phyloP scores from a whole-genome alignment of 2,797 vertebrate genomes.

The Epinephelus coioides region DNA sequence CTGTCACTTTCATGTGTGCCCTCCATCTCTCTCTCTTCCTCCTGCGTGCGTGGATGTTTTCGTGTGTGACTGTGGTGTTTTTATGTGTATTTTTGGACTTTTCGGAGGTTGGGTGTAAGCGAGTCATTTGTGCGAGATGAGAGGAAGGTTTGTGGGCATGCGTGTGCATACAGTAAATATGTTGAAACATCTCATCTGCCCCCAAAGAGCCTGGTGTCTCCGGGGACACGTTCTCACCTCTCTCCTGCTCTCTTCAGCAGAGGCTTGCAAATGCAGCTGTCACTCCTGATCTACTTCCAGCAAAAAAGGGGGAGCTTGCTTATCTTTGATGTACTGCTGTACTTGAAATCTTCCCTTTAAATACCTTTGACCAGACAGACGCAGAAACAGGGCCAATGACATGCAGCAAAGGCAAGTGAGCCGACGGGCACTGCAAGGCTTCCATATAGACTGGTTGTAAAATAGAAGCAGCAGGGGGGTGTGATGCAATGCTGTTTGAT shows the following conservation, averaged over 20 bases:
- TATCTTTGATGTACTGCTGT: constrained; percentile 54
- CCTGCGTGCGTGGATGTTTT: not conserved
- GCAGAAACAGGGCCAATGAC: constrained; percentile 44
- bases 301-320: constrained; percentile 27
- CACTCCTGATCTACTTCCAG: constrained; percentile 63
- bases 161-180: constrained; percentile 50
- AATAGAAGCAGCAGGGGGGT: constrained; percentile 27
- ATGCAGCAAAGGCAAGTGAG: constrained; percentile 11
- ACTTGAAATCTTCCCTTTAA: constrained; percentile 55
- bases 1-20: constrained; percentile 51
- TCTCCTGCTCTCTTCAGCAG: constrained; percentile 38
- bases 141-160: constrained; percentile 17
- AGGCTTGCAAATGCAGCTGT: constrained; percentile 66
- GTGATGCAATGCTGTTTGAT: constrained; percentile 48
- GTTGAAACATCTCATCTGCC: constrained; percentile 56
- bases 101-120: not conserved
- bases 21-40: constrained; percentile 31
- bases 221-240: constrained; percentile 42
- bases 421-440: constrained; percentile 1
- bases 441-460: constrained; percentile 12
- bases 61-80: not conserved
- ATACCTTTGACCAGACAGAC: constrained; percentile 51
- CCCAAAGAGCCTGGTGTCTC: constrained; percentile 53
- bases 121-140: constrained; percentile 39
- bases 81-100: constrained; percentile 1